Evolutionary conservation across 2,113 vertebrate genomes (phyloP).

Genomic region (Pterophyllum scalare): DNA sequence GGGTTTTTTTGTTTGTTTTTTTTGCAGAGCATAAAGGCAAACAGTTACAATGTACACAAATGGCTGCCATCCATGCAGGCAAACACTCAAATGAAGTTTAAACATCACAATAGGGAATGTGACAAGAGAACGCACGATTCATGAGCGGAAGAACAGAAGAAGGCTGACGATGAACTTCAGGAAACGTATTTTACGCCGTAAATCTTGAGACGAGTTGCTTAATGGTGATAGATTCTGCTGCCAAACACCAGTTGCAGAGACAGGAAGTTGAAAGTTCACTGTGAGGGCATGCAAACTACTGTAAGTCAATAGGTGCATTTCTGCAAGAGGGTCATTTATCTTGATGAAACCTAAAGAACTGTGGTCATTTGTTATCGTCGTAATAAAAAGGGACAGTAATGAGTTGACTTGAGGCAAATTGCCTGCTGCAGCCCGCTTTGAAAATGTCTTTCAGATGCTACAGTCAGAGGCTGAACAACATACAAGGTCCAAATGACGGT

Average conservation of each 20-base stretch:
- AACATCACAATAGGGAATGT: conserved; percentile 29
- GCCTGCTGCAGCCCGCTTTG: conserved; percentile 67
- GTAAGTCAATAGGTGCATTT: conserved; percentile 84
- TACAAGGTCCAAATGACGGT: conserved; percentile 70
- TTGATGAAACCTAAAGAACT: conserved; percentile 69
- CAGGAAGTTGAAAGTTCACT: conserved; percentile 84
- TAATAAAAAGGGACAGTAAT: conserved; percentile 84
- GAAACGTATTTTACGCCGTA: conserved; percentile 52
- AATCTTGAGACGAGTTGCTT: conserved; percentile 70
- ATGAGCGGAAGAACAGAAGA: conserved; percentile 10
- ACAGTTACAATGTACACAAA: conserved; percentile 37
- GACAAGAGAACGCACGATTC: conserved; percentile 17
- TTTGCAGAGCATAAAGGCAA: conserved; percentile 48
- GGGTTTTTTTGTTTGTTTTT: accelerated
- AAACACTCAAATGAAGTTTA: conserved; percentile 25
- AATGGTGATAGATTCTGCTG: conserved; percentile 78
- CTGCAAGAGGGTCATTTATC: conserved; percentile 76
- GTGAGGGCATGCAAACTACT: conserved; percentile 84
- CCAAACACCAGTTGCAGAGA: conserved; percentile 78
- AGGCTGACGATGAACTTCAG: conserved; percentile 39
- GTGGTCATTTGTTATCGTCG: conserved; percentile 80
- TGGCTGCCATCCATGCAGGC: neutral
- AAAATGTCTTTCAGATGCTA: conserved; percentile 82
- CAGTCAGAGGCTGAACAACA: conserved; percentile 82
- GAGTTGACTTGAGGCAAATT: conserved; percentile 79